These are phyloP conservation scores for Orchesella flavescens DNA, from an alignment of 2,888 invertebrate species.

Conservation along the genomic window DNA sequence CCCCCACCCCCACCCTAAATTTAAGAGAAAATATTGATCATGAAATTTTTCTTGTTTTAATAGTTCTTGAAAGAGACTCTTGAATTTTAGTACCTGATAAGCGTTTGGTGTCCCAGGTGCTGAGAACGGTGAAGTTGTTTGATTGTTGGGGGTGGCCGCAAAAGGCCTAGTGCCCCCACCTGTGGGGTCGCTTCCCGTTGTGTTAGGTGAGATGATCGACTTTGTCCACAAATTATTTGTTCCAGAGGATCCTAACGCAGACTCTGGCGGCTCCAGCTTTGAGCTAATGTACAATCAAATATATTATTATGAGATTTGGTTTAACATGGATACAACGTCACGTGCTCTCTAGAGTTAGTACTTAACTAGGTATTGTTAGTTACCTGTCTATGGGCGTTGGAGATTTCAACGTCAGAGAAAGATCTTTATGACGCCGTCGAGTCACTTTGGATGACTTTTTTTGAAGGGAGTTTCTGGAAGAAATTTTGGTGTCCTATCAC, in stretches of 20 bases:
- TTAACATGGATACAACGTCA: too few species aligned
- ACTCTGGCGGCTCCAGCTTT: slow-evolving; percentile 72
- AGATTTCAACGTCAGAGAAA: slow-evolving; percentile 61
- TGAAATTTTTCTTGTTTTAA: background rate
- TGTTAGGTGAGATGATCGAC: slow-evolving; percentile 72
- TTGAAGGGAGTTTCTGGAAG: slow-evolving; percentile 17
- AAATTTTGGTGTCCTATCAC: slow-evolving; percentile 39
- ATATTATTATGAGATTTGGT: background rate
- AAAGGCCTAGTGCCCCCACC: slow-evolving; percentile 72
- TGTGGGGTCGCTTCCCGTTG: slow-evolving; percentile 72
- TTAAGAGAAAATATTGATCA: slow-evolving; percentile 5
- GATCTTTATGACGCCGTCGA: slow-evolving; percentile 62
- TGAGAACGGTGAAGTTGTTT: slow-evolving; percentile 72
- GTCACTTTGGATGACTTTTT: slow-evolving; percentile 58
- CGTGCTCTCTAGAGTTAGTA: too few species aligned
- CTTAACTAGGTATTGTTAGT: too few species aligned
- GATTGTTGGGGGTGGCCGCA: slow-evolving; percentile 72
- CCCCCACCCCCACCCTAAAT: slow-evolving; percentile 69
- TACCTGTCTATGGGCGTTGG: slow-evolving; percentile 62
- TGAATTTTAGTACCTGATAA: slow-evolving; percentile 66
- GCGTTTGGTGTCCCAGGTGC: slow-evolving; percentile 72
- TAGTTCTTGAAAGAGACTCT: background rate
- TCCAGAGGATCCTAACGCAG: slow-evolving; percentile 71
- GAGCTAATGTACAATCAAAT: slow-evolving; percentile 63
- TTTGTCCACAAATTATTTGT: slow-evolving; percentile 72